phyloP scores from a whole-genome alignment of 2,797 vertebrate genomes.

The Huso huso region DNA sequence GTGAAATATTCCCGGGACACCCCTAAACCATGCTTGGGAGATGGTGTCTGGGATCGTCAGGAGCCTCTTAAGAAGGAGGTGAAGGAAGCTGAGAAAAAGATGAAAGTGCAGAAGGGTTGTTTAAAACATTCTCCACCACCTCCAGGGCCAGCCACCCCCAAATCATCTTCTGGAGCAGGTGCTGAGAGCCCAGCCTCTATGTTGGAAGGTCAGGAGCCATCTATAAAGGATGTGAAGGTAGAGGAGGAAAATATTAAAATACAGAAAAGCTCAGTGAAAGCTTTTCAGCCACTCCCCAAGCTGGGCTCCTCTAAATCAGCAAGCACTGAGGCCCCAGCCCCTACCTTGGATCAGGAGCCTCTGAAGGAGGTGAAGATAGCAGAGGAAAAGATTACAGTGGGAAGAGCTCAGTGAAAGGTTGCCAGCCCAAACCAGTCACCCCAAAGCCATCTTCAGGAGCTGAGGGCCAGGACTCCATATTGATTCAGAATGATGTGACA shows the following conservation, averaged over 20 bases:
- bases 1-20: too few relatives aligned
- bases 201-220: background rate
- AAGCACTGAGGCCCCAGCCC: background rate
- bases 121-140: background rate
- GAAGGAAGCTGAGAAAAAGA: too few relatives aligned
- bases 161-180: conserved; percentile 17
- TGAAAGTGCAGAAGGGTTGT: too few relatives aligned
- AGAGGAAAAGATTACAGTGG: background rate
- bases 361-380: too few relatives aligned
- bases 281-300: background rate
- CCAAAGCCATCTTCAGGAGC: too few relatives aligned
- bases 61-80: background rate
- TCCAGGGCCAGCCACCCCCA: conserved; percentile 14
- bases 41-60: background rate
- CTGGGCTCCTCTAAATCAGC: too few relatives aligned
- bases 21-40: background rate
- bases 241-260: conserved; percentile 15
- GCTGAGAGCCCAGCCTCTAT: too few relatives aligned
- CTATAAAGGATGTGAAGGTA: conserved; percentile 11
- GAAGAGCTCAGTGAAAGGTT: conserved; percentile 15
- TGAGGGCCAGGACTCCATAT: too few relatives aligned
- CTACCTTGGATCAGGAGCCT: background rate
- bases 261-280: conserved; percentile 10
- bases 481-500: too few relatives aligned
- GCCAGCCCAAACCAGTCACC: too few relatives aligned